Base-by-base conservation (phyloP, 2,888 invertebrate genomes). In the Oscheius sp. region DNA sequence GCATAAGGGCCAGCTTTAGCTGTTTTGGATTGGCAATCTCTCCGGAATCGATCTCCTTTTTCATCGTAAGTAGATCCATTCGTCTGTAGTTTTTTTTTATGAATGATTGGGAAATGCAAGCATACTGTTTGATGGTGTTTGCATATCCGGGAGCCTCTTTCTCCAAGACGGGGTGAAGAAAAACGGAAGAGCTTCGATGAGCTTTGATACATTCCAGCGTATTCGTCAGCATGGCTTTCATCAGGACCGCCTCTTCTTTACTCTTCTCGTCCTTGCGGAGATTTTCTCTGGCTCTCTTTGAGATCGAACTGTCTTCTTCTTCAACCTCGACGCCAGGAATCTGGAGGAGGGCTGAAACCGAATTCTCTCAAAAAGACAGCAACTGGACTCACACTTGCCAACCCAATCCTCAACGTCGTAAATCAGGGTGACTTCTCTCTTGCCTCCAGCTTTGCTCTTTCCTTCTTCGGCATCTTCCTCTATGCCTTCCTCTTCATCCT, bases 131-230 rank as follows among this genome's bases (percentile, higher is more conserved):
- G 2, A 96, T 93, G 33, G 94, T 92, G 66, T 92, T 91, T 83
- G 93, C 93, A 90, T 96, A 96, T 0, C 94, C 94, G 0, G 94
- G 94, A 1, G 94, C 94, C 86, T 95, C 94, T 78, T 95, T 95
- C 85, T 95, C 94, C 0, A 93, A 93, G 70, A 96, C 95, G 0
- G 95, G 94, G 50, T 94, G 93, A 21, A 21, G 21, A 21, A 21
- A 21, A 0, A 94, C 94, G 0, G 96, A 75, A 57, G 76, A 77
- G 10, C 71, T 21, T 21, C 21, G 21, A 21, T 21, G 21, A 21
- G 73, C 77, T 3, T n/a, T 35, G 21, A 79, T 21, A n/a, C 33
- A 42, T 47, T 77, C 60, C 65, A 60, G 63, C 66, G 74, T 66
- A 10, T 32, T 68, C 50, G 74, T 50, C 48, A 81, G 51, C 21